Percentiles rank a stretch among this genome's conserved stretches.
These are phyloP conservation scores for Aleiodes leptofemur DNA, from an alignment of 2,888 invertebrate species.

Conservation along the genomic window DNA sequence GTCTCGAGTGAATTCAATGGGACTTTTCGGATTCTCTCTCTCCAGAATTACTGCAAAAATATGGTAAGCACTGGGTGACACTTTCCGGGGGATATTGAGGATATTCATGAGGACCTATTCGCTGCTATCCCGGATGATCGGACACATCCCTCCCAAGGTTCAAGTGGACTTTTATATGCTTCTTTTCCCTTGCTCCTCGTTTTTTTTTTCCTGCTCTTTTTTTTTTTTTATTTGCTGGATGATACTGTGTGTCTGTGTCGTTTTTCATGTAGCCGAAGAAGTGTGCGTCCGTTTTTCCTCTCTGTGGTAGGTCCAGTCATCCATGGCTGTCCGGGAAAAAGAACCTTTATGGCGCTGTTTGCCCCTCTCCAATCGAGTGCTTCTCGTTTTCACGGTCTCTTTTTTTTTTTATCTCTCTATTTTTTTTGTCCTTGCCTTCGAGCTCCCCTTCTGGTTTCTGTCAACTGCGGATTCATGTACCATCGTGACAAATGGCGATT, in stretches of 20 bases:
- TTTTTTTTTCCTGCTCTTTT: conserved; percentile 39
- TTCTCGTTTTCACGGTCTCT: conserved; percentile 61
- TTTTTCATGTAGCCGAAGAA: conserved; percentile 53
- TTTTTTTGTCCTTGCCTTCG: conserved; percentile 7
- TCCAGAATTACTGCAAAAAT: conserved; percentile 49
- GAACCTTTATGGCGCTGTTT: conserved; percentile 70
- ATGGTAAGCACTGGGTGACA: conserved; percentile 52
- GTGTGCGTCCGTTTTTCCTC: conserved; percentile 51
- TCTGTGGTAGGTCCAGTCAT: conserved; percentile 62
- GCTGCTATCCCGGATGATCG: conserved; percentile 40
- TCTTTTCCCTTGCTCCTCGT: conserved; percentile 43
- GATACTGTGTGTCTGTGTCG: conserved; percentile 44
- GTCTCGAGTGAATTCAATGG: conserved; percentile 26
- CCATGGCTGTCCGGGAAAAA: conserved; percentile 57
- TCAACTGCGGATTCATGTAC: conserved; percentile 55
- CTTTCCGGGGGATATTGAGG: conserved; percentile 54
- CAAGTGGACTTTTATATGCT: conserved; percentile 67
- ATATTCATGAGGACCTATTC: conserved; percentile 63
- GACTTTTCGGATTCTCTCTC: neutral
- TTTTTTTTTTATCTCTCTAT: conserved; percentile 55
- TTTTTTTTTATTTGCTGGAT: conserved; percentile 49
- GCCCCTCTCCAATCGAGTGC: conserved; percentile 65
- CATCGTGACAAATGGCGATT: neutral
- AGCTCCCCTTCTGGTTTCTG: conserved; percentile 50
- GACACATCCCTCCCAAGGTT: conserved; percentile 60